Evolutionary conservation across 2,113 vertebrate species (phyloP).

Genomic region (Callaeas wilsoni): DNA sequence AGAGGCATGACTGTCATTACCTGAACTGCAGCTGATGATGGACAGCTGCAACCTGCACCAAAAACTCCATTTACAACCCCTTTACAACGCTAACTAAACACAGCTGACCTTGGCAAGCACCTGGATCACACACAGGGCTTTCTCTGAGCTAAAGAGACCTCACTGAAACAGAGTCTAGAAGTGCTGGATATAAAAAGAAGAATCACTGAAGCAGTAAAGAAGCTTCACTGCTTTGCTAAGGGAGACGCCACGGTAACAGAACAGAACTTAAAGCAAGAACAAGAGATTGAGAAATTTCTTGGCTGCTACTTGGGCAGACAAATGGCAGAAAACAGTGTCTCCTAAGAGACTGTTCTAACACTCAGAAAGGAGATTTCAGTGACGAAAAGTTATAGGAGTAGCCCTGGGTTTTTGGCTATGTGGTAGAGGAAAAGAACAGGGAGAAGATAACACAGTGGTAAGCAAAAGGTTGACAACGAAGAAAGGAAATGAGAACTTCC

Average conservation of each 20-base stretch:
- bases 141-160: neutral
- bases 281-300: neutral
- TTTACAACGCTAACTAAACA: neutral
- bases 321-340: neutral
- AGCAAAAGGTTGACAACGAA: neutral
- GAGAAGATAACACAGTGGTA: neutral
- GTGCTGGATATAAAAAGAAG: neutral
- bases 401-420: neutral
- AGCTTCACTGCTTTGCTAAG: neutral
- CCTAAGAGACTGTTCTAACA: neutral
- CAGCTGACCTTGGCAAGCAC: neutral
- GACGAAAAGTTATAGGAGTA: neutral
- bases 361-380: neutral
- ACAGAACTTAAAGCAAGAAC: neutral
- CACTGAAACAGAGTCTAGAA: rapidly evolving
- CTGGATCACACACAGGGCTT: neutral
- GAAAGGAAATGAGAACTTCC: neutral
- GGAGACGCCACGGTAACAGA: neutral
- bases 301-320: neutral
- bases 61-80: neutral
- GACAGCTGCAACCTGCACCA: neutral
- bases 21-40: neutral
- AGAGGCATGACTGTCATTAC: neutral
- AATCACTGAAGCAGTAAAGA: neutral
- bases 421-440: neutral